These are phyloP conservation scores for Brachionichthys hirsutus DNA, from an alignment of 2,113 vertebrate species.

Conservation along the genomic window DNA sequence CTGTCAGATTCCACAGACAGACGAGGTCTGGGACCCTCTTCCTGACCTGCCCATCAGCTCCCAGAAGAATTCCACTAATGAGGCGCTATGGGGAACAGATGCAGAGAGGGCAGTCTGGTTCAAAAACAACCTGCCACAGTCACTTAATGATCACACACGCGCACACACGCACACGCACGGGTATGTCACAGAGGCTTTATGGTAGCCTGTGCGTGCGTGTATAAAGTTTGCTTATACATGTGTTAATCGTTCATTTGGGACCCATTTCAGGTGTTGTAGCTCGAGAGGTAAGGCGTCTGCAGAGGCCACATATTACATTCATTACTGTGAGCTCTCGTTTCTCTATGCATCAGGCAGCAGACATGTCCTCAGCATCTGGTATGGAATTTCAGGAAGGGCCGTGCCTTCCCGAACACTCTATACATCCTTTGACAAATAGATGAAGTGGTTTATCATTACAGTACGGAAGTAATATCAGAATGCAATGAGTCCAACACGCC, in stretches of 20 bases:
- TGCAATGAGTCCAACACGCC: slow-evolving; percentile 52
- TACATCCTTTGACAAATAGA: slow-evolving; percentile 52
- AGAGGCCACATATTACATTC: slow-evolving; percentile 15
- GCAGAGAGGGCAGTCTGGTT: slow-evolving; percentile 53
- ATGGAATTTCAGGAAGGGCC: slow-evolving; percentile 70
- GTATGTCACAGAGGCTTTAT: slow-evolving; percentile 43
- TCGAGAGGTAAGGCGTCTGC: background rate
- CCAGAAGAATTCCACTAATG: slow-evolving; percentile 70
- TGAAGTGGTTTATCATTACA: slow-evolving; percentile 74
- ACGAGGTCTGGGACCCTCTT: slow-evolving; percentile 56
- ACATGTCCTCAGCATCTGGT: slow-evolving; percentile 61
- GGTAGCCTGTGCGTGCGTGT: slow-evolving; percentile 29
- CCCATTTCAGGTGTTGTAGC: background rate
- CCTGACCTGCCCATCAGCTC: slow-evolving; percentile 64
- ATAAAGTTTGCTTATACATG: no score
- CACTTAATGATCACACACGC: slow-evolving; percentile 64
- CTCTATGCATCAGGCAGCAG: slow-evolving; percentile 45
- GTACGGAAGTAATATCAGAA: slow-evolving; percentile 71
- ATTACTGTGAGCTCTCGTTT: slow-evolving; percentile 54
- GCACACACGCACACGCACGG: slow-evolving; percentile 39
- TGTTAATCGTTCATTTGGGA: background rate
- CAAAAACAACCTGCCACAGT: slow-evolving; percentile 72
- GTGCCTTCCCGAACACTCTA: slow-evolving; percentile 54
- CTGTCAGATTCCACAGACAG: slow-evolving; percentile 71
- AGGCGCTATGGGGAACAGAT: slow-evolving; percentile 73